Conservation (phyloP, 2,797 vertebrate species). For the Oceanodroma leucorhoa region DNA sequence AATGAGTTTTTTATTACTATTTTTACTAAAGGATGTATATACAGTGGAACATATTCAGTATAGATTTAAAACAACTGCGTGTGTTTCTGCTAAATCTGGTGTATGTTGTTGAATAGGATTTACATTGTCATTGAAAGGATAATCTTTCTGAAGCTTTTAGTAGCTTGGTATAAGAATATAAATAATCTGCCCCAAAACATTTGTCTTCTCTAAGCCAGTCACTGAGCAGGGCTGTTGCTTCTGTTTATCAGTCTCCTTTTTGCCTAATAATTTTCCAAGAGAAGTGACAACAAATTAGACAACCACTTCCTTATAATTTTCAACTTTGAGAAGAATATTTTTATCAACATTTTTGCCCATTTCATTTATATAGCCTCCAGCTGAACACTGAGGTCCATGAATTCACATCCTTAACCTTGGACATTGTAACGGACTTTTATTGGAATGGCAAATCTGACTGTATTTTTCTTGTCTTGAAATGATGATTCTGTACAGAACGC, state of each 20-base stretch:
- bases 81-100: conserved; percentile 36
- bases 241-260: background rate
- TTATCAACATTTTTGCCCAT: background rate
- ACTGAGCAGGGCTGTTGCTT: background rate
- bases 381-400: background rate
- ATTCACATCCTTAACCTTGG: background rate
- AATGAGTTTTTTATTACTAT: conserved; percentile 65
- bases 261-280: background rate
- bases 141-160: conserved; percentile 50
- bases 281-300: background rate
- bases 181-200: conserved; percentile 14
- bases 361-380: background rate
- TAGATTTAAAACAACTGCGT: conserved; percentile 31
- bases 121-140: conserved; percentile 37
- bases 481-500: background rate
- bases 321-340: background rate
- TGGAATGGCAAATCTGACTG: background rate
- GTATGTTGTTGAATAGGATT: conserved; percentile 18
- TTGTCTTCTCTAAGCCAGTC: background rate
- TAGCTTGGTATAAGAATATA: background rate
- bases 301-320: background rate
- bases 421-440: background rate
- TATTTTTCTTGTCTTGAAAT: background rate
- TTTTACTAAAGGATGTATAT: conserved; percentile 36
- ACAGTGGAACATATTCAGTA: background rate